phyloP scores from a whole-genome alignment of 2,888 invertebrate genomes.

The Nematopogon swammerdamellus region DNA sequence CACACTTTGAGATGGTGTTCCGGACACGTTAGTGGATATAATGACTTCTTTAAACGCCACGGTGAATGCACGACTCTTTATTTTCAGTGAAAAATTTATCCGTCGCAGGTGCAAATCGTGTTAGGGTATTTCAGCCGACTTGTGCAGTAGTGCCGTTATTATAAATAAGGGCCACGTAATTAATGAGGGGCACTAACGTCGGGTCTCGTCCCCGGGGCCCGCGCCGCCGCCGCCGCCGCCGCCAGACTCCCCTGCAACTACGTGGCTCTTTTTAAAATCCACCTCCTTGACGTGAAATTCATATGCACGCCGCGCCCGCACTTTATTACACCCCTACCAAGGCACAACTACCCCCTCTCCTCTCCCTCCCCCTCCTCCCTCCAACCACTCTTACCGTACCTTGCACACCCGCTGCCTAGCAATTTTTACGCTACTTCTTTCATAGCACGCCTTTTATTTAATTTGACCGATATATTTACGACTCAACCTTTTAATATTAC shows the following conservation, averaged over 20 bases:
- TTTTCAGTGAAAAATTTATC: too few relatives aligned
- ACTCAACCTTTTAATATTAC: too few relatives aligned
- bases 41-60: too few relatives aligned
- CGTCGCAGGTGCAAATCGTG: too few relatives aligned
- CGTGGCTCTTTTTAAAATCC: background rate
- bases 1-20: too few relatives aligned
- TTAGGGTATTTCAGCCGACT: too few relatives aligned
- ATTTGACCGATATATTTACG: too few relatives aligned
- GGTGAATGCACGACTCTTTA: too few relatives aligned
- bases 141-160: background rate
- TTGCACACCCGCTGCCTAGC: background rate
- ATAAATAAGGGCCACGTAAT: background rate
- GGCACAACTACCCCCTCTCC: too few relatives aligned
- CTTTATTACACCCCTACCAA: constrained; percentile 23
- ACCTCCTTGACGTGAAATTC: constrained; percentile 22
- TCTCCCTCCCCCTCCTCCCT: background rate
- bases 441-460: too few relatives aligned
- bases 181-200: background rate
- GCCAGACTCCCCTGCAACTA: background rate
- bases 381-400: background rate
- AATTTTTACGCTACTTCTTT: background rate
- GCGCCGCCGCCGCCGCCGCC: background rate
- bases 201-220: background rate
- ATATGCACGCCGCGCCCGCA: constrained; percentile 42
- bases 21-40: too few relatives aligned